Percentiles rank a stretch among this genome's conserved stretches.
Evolutionary conservation across 2,113 vertebrate genomes (phyloP).

Genomic region (Cyprinodon tularosa): DNA sequence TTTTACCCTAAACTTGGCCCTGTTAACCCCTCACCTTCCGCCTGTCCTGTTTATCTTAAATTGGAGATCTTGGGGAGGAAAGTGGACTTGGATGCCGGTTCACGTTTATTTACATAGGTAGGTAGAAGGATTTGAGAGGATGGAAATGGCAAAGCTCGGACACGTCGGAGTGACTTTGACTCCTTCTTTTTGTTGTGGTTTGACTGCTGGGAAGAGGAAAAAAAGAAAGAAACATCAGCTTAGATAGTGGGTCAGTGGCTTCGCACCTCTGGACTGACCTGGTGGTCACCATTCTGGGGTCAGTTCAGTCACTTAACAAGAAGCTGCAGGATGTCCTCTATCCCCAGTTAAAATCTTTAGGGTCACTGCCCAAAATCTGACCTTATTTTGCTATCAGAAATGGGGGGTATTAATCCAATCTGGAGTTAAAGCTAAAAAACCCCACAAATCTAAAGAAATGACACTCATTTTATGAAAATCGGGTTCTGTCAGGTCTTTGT

Average conservation of each 20-base stretch:
- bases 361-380: conserved; percentile 46
- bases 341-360: conserved; percentile 3
- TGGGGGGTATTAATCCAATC: conserved; percentile 11
- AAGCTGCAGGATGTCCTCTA: conserved; percentile 19
- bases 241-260: conserved; percentile 52
- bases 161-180: conserved; percentile 9
- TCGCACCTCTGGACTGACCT: conserved; percentile 51
- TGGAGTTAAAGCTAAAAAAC: conserved; percentile 20
- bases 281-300: conserved; percentile 33
- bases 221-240: conserved; percentile 28
- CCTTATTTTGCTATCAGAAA: conserved; percentile 32
- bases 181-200: conserved; percentile 1
- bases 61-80: conserved; percentile 37
- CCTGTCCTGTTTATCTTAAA: conserved; percentile 63
- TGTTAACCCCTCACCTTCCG: conserved; percentile 69
- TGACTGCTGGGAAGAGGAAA: conserved; percentile 16
- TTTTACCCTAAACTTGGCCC: conserved; percentile 69
- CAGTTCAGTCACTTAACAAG: conserved; percentile 16
- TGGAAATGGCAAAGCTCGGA: conserved; percentile 17
- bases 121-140: conserved; percentile 25
- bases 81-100: conserved; percentile 57
- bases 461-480: too few relatives aligned
- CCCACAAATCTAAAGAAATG: neutral
- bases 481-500: too few relatives aligned
- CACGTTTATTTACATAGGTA: conserved; percentile 64